Evolutionary conservation across 2,113 vertebrate genomes (phyloP), one percentile per base, ranked within the genome.

Genomic region (Hypanus sabinus): DNA sequence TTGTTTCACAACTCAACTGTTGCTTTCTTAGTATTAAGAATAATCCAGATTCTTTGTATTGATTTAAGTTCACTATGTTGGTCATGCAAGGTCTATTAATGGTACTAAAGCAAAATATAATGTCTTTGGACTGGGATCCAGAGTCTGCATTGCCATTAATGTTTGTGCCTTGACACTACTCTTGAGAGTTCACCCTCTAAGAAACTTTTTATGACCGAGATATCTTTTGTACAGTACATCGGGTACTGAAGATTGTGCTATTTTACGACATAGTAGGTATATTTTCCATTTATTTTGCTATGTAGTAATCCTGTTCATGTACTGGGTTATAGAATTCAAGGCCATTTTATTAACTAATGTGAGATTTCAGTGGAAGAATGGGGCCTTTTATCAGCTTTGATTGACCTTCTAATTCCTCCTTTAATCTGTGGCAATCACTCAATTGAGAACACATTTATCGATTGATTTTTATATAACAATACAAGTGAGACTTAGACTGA

Each of bases 401-500:
- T 11, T 65, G 27, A 60, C 30, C 5, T 87, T 57, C 81, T 57
- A 46, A 30, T 87, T n/a, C 57, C 85, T 88, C 62, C 27, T 62
- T 65, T 88, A 60, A 88, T 62, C 0, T 62, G 57, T 18, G 85
- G 62, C 27, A 57, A 46, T 85, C 85, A 88, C 11, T 87, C 83
- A 87, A 57, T 2, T 62, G 27, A 87, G 27, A 30, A 14, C 83
- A 87, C 55, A 87, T 87, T 57, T n/a, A n/a, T 57, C 27, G 57
- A 87, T 87, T 88, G 57, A 60, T 87, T 87, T 87, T 87, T 57
- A 88, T 30, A 88, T 65, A 87, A 88, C 57, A 65, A 60, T 60
- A 65, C 57, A 88, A 88, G 60, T 88, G 57, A 33, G 85, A 65
- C 14, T 65, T 57, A 62, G 62, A 18, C 85, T 88, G n/a, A n/a